A percentile compares a stretch with the other conserved stretches of the same genome.
These are phyloP conservation scores for Crypturellus undulatus DNA, from an alignment of 2,113 vertebrate species.

Conservation along the genomic window DNA sequence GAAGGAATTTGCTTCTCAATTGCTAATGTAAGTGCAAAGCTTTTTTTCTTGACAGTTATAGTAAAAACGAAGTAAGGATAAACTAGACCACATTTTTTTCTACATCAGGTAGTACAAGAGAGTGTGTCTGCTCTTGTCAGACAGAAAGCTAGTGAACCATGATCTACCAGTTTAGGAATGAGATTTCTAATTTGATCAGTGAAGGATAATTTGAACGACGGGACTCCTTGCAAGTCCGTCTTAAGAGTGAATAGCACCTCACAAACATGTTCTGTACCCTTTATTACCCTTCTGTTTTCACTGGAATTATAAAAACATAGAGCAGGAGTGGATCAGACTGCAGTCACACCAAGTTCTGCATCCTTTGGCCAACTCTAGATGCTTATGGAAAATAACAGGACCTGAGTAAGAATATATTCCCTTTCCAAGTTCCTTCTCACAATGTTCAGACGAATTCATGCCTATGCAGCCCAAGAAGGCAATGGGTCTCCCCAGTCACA, in stretches of 20 bases:
- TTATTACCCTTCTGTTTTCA: background rate
- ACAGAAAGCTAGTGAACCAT: background rate
- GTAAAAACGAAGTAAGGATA: background rate
- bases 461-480: background rate
- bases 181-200: background rate
- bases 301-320: background rate
- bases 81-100: fast-evolving
- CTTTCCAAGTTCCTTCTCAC: background rate
- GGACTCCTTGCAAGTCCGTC: background rate
- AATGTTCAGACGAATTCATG: background rate
- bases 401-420: background rate
- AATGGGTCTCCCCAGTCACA: background rate
- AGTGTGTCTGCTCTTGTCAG: background rate
- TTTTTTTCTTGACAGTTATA: background rate
- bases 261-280: background rate
- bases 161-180: background rate
- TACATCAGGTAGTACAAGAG: background rate
- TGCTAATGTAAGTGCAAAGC: background rate
- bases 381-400: background rate
- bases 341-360: background rate
- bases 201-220: background rate
- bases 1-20: background rate
- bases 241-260: background rate
- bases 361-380: background rate
- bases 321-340: background rate